Evolutionary conservation across 2,888 invertebrate genomes (phyloP).

Genomic region (Itoplectis maculator): DNA sequence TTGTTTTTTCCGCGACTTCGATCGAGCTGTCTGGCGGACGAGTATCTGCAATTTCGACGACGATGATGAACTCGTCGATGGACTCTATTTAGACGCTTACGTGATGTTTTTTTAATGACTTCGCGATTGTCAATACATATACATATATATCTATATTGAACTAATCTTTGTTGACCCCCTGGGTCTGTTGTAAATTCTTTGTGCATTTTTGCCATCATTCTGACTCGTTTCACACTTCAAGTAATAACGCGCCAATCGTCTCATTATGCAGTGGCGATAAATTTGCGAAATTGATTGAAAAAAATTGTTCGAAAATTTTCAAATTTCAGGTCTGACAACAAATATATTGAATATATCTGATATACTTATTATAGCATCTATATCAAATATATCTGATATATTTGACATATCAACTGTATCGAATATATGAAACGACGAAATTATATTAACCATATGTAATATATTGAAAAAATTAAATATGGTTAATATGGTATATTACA

Average conservation of each 20-base stretch:
- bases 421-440: background rate
- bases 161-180: constrained; percentile 64
- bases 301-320: background rate
- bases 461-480: background rate
- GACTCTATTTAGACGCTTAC: constrained; percentile 34
- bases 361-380: background rate
- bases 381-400: background rate
- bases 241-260: constrained; percentile 13
- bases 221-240: background rate
- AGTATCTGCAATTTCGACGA: constrained; percentile 7
- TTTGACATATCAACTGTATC: too few species aligned
- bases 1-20: background rate
- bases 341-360: background rate
- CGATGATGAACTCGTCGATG: constrained; percentile 26
- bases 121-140: background rate
- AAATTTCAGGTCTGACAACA: background rate
- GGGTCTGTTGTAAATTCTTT: constrained; percentile 23
- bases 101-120: constrained; percentile 26
- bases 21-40: background rate
- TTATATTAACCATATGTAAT: background rate
- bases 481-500: too few species aligned
- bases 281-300: background rate
- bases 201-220: constrained; percentile 15
- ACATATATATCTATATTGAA: constrained; percentile 20
- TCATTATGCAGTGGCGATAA: background rate